Percentiles rank a stretch among this genome's conserved stretches.
phyloP scores from a whole-genome alignment of 2,888 invertebrate species.

The Luffia ferchaultella region DNA sequence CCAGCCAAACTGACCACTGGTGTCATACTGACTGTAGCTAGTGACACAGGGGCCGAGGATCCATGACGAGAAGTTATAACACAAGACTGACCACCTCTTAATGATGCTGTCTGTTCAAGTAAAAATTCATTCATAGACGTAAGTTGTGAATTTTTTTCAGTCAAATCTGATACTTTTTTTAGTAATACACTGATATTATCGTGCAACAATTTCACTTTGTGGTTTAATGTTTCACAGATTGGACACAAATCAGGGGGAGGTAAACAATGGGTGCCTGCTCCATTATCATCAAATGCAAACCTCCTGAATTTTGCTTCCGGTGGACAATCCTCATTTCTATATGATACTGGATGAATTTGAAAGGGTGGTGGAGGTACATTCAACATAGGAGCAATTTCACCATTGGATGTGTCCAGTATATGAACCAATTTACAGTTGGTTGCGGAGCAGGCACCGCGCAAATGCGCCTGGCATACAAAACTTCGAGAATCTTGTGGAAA shows the following conservation, averaged over 20 bases:
- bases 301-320: slow-evolving; percentile 52
- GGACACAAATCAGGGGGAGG: slow-evolving; percentile 31
- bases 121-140: slow-evolving; percentile 60
- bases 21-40: slow-evolving; percentile 57
- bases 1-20: slow-evolving; percentile 55
- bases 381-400: slow-evolving; percentile 24
- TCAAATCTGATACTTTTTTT: slow-evolving; percentile 49
- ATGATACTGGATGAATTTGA: slow-evolving; percentile 29
- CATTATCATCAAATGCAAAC: slow-evolving; percentile 37
- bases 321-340: slow-evolving; percentile 46
- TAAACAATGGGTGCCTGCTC: slow-evolving; percentile 37
- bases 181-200: slow-evolving; percentile 56
- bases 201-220: slow-evolving; percentile 51
- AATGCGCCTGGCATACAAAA: slow-evolving; percentile 69
- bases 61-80: slow-evolving; percentile 57
- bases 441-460: slow-evolving; percentile 65
- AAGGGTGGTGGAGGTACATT: slow-evolving; percentile 28
- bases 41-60: slow-evolving; percentile 51
- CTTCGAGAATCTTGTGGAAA: slow-evolving; percentile 57
- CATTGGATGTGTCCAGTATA: slow-evolving; percentile 30
- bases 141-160: slow-evolving; percentile 52
- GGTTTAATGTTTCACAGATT: slow-evolving; percentile 47
- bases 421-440: slow-evolving; percentile 45
- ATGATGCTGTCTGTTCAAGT: slow-evolving; percentile 45
- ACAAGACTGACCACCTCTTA: slow-evolving; percentile 49